Evolutionary conservation across 2,888 invertebrate species (phyloP).

Genomic region (Acrocyrtus sp.): DNA sequence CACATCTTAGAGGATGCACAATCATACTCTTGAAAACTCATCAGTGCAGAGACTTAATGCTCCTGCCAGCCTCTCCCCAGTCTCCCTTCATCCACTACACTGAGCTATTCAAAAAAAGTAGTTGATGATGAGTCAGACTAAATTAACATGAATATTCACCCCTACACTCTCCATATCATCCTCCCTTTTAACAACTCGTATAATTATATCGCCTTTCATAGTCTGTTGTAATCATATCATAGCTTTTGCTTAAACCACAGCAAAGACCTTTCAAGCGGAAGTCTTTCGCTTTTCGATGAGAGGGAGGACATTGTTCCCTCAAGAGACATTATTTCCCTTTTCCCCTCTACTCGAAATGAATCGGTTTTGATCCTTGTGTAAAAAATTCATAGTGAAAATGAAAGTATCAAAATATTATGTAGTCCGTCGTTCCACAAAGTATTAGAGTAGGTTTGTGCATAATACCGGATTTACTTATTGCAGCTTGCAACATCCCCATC

Average conservation of each 20-base stretch:
- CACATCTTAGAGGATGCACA: slow-evolving; percentile 30
- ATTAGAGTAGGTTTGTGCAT: no score
- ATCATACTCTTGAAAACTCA: slow-evolving; percentile 49
- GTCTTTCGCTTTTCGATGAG: slow-evolving; percentile 39
- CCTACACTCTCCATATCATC: slow-evolving; percentile 23
- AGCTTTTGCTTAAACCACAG: slow-evolving; percentile 19
- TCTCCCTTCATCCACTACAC: slow-evolving; percentile 15
- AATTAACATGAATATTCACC: slow-evolving; percentile 36
- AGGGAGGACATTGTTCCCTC: slow-evolving; percentile 47
- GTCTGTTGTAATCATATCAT: slow-evolving; percentile 52
- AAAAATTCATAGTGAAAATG: slow-evolving; percentile 44
- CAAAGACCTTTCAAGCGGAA: slow-evolving; percentile 50
- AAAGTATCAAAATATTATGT: slow-evolving; percentile 27
- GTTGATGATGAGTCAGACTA: slow-evolving; percentile 48
- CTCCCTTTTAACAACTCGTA: slow-evolving; percentile 48
- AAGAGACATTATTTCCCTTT: slow-evolving; percentile 42
- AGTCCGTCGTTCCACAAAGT: no score
- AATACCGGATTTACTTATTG: no score
- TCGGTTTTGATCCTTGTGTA: slow-evolving; percentile 47
- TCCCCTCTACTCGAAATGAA: slow-evolving; percentile 12
- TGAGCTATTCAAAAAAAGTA: slow-evolving; percentile 13
- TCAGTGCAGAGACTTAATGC: slow-evolving; percentile 37
- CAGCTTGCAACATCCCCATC: no score
- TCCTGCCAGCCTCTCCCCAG: no score
- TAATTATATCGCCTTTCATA: slow-evolving; percentile 51